Conservation (phyloP, 2,888 invertebrate species). For the Tenthredo livida region DNA sequence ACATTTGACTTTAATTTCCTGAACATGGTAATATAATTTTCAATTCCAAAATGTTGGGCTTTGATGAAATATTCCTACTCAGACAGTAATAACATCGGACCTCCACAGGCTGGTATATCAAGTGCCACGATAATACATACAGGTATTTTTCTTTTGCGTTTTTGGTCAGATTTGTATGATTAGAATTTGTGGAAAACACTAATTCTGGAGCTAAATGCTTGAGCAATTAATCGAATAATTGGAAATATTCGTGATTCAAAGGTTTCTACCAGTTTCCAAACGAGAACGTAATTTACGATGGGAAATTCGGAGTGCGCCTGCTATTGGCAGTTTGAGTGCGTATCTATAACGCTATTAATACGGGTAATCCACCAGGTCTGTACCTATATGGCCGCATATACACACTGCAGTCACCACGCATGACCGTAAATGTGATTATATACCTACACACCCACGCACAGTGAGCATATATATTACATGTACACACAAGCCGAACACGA, state of each 20-base stretch:
- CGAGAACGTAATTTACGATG: slow-evolving; percentile 1
- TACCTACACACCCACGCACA: background rate
- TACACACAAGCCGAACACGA: background rate
- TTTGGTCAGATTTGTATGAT: background rate
- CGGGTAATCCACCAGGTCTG: background rate
- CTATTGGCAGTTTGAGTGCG: slow-evolving; percentile 44
- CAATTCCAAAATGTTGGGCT: background rate
- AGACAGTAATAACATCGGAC: background rate
- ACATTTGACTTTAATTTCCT: background rate
- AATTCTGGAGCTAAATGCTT: background rate
- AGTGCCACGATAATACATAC: background rate
- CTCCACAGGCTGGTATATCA: background rate
- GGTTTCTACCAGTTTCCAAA: slow-evolving; percentile 6
- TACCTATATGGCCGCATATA: background rate
- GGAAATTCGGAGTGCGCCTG: slow-evolving; percentile 30
- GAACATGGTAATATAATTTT: background rate
- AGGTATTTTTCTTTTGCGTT: background rate
- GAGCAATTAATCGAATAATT: background rate
- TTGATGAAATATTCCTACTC: background rate
- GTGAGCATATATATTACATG: background rate
- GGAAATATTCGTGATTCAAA: background rate
- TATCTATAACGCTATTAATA: slow-evolving; percentile 48
- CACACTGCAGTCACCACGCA: background rate
- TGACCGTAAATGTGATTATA: background rate
- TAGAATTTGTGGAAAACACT: background rate